Conservation (phyloP, 2,888 invertebrate genomes). For the Tinea trinotella region DNA sequence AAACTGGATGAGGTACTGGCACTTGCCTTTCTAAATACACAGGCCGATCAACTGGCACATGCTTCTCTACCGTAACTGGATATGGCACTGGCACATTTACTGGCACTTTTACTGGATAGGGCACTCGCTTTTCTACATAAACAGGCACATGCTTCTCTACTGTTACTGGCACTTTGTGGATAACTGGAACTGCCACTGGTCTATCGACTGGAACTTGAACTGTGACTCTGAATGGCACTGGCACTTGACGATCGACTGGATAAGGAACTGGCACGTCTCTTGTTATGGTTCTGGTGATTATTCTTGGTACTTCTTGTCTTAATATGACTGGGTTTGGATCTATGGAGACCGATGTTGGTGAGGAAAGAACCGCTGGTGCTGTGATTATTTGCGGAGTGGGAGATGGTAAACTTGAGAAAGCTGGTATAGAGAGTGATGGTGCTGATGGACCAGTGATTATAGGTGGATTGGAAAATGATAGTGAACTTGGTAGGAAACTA, state of each 20-base stretch:
- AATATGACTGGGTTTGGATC: conserved; percentile 60
- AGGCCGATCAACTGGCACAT: conserved; percentile 72
- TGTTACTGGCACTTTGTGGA: conserved; percentile 50
- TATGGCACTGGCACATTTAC: conserved; percentile 71
- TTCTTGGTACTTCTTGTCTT: conserved; percentile 58
- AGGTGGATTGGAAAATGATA: background rate
- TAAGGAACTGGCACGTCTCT: conserved; percentile 28
- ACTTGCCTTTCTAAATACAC: conserved; percentile 72
- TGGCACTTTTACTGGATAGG: conserved; percentile 67
- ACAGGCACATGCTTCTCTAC: conserved; percentile 68
- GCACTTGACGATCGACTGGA: conserved; percentile 33
- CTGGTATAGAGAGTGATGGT: background rate
- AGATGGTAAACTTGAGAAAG: background rate
- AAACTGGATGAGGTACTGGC: conserved; percentile 64
- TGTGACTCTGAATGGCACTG: conserved; percentile 33
- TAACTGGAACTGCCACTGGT: conserved; percentile 60
- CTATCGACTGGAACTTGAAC: conserved; percentile 41
- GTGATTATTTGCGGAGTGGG: conserved; percentile 22
- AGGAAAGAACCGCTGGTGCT: conserved; percentile 38
- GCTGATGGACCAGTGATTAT: conserved; percentile 9
- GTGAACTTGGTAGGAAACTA: conserved; percentile 15
- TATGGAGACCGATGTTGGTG: conserved; percentile 33
- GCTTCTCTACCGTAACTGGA: conserved; percentile 71
- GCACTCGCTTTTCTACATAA: conserved; percentile 60
- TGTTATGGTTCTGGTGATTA: conserved; percentile 58